A percentile compares a stretch with the other conserved stretches of the same genome.
These are phyloP conservation scores for Vespertilio murinus DNA, from an alignment of 2,797 vertebrate genomes.

Conservation along the genomic window DNA sequence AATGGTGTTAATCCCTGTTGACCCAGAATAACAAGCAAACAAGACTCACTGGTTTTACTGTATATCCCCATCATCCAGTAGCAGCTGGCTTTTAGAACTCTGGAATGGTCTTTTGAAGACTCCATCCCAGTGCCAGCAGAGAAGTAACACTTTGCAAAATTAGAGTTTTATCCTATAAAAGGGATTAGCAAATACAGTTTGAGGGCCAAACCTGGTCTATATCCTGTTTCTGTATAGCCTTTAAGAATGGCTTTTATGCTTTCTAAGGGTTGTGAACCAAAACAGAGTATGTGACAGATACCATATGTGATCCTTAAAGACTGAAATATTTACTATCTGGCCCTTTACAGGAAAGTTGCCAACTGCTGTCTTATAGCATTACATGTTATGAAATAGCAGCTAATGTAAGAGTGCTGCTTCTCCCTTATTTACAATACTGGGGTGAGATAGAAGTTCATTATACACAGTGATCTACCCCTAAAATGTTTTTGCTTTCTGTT, in stretches of 20 bases:
- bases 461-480: background rate
- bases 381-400: background rate
- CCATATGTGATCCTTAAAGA: background rate
- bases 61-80: background rate
- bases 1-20: slow-evolving; percentile 30
- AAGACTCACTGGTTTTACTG: slow-evolving; percentile 34
- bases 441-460: background rate
- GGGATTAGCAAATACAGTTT: slow-evolving; percentile 44
- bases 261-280: slow-evolving; percentile 40
- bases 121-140: background rate
- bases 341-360: background rate
- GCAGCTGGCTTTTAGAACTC: background rate
- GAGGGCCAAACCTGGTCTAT: background rate
- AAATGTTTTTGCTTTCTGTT: slow-evolving; percentile 44
- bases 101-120: slow-evolving; percentile 42
- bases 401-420: background rate
- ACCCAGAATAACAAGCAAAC: slow-evolving; percentile 5
- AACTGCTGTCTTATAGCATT: slow-evolving; percentile 28
- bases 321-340: background rate
- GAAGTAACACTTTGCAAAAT: slow-evolving; percentile 18
- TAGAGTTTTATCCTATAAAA: background rate
- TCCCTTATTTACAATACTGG: background rate
- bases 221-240: slow-evolving; percentile 36
- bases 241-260: slow-evolving; percentile 30
- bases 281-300: background rate